A percentile compares a stretch with the other conserved stretches of the same genome.
Evolutionary conservation across 2,797 vertebrate genomes (phyloP).

Genomic region (Amphiprion clarkii): DNA sequence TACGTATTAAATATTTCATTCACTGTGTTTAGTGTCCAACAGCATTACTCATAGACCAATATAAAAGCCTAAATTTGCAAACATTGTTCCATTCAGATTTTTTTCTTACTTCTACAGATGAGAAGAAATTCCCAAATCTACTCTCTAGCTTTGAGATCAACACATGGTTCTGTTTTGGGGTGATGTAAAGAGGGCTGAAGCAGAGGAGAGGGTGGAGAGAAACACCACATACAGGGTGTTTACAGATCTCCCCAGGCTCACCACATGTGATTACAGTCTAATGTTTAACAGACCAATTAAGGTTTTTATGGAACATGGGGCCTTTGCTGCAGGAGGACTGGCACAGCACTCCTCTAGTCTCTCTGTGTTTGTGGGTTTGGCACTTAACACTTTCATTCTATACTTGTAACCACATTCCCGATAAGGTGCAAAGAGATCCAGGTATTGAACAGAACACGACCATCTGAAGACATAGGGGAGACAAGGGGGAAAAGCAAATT

Average conservation of each 20-base stretch:
- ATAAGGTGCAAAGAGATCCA: conserved; percentile 19
- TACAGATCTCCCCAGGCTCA: conserved; percentile 74
- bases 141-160: conserved; percentile 29
- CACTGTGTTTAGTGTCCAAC: conserved; percentile 4
- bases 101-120: not conserved
- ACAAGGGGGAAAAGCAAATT: conserved; percentile 9
- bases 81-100: not conserved
- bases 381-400: conserved; percentile 45
- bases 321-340: conserved; percentile 56
- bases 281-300: conserved; percentile 82
- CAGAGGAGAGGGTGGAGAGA: conserved; percentile 43
- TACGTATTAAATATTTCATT: conserved; percentile 28
- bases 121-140: not conserved
- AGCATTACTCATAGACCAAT: not conserved
- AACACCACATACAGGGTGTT: conserved; percentile 76
- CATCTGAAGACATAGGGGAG: conserved; percentile 18
- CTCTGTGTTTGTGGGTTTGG: conserved; percentile 47
- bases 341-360: conserved; percentile 43
- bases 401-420: conserved; percentile 34
- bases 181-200: conserved; percentile 33
- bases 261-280: conserved; percentile 77
- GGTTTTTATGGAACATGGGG: conserved; percentile 72
- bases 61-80: not conserved
- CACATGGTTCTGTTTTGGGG: conserved; percentile 60
- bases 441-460: conserved; percentile 16